These are phyloP conservation scores for Caenorhabditis macrosperma DNA, from an alignment of 2,888 invertebrate species.

Conservation along the genomic window DNA sequence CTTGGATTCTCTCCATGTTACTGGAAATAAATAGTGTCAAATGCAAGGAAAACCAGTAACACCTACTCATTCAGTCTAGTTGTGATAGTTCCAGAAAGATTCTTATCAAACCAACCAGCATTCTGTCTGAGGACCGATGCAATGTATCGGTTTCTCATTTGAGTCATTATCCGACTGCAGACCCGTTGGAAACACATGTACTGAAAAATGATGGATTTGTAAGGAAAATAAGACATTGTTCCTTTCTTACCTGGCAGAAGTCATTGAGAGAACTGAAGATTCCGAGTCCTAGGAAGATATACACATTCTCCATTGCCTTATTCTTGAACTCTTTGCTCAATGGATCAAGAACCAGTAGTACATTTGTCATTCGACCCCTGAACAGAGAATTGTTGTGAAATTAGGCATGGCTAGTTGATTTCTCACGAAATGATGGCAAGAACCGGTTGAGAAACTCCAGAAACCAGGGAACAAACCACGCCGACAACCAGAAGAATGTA, in stretches of 20 bases:
- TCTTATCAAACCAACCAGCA: slow-evolving; percentile 75
- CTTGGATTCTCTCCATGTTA: slow-evolving; percentile 62
- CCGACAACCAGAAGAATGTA: slow-evolving; percentile 64
- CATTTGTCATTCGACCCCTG: slow-evolving; percentile 71
- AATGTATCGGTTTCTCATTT: slow-evolving; percentile 67
- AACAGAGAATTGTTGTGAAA: no score
- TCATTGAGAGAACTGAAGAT: slow-evolving; percentile 64
- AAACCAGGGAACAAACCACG: slow-evolving; percentile 56
- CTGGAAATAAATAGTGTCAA: slow-evolving; percentile 29
- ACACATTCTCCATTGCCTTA: slow-evolving; percentile 70
- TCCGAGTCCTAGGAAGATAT: slow-evolving; percentile 74
- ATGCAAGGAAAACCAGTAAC: not conserved
- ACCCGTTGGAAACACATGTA: slow-evolving; percentile 74
- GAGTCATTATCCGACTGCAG: slow-evolving; percentile 70
- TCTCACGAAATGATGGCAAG: slow-evolving; percentile 67
- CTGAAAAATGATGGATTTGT: slow-evolving; percentile 62
- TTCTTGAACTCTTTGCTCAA: slow-evolving; percentile 62
- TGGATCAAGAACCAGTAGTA: slow-evolving; percentile 63
- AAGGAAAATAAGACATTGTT: not conserved
- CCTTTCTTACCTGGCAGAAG: slow-evolving; percentile 63
- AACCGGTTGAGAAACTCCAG: slow-evolving; percentile 69
- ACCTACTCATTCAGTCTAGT: slow-evolving; percentile 72
- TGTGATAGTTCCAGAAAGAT: slow-evolving; percentile 71
- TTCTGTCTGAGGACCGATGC: slow-evolving; percentile 71
- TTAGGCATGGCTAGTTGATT: not conserved